These are phyloP conservation scores for Sebastes melanostomus DNA, from an alignment of 2,797 vertebrate species.

Conservation along the genomic window DNA sequence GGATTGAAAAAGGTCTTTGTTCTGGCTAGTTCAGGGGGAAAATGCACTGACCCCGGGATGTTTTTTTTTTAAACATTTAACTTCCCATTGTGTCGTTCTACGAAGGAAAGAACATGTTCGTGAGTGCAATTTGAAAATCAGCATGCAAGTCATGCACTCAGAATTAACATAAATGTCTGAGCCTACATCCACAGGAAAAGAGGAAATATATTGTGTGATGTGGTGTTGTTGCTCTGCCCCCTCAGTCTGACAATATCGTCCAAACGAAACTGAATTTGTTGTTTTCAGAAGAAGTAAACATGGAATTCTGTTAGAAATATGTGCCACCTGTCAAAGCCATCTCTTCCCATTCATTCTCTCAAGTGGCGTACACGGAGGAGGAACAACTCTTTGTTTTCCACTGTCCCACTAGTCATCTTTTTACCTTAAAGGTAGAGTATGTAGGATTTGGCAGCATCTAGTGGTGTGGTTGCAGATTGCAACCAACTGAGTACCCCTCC, in stretches of 20 bases:
- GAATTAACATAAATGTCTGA: neutral
- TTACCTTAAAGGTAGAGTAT: neutral
- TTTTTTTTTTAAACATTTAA: neutral
- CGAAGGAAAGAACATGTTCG: neutral
- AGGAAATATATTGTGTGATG: neutral
- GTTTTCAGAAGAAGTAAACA: neutral
- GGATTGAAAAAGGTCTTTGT: constrained; percentile 10
- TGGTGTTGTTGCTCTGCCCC: neutral
- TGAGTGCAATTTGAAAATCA: neutral
- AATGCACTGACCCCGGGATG: neutral
- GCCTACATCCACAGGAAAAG: neutral
- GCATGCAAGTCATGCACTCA: neutral
- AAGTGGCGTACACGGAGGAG: neutral
- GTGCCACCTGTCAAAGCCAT: neutral
- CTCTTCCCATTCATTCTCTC: neutral
- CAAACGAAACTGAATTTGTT: neutral
- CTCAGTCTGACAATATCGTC: neutral
- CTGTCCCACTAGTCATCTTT: neutral
- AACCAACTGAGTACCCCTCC: too few relatives aligned
- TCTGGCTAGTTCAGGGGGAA: neutral
- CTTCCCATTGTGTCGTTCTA: neutral
- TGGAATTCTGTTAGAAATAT: neutral
- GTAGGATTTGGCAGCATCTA: too few relatives aligned
- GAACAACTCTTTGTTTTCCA: neutral
- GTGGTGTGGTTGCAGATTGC: too few relatives aligned